These are phyloP conservation scores for Dromiciops gliroides DNA, from an alignment of 2,113 vertebrate species.

Conservation along the genomic window DNA sequence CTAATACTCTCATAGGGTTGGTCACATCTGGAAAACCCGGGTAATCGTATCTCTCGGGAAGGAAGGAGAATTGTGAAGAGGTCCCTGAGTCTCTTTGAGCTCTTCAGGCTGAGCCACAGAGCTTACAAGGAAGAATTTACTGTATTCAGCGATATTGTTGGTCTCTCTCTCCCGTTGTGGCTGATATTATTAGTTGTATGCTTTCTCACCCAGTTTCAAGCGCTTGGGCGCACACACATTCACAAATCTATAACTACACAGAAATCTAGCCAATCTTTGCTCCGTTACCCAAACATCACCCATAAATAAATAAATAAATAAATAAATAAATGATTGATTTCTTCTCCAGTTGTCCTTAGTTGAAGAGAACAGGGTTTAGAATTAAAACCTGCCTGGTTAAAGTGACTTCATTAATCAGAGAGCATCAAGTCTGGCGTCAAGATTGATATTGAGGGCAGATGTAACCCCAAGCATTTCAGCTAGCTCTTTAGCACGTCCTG, in stretches of 20 bases:
- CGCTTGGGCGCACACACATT: not conserved
- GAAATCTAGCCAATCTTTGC: not conserved
- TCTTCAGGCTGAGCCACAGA: not conserved
- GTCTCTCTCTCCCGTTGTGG: not conserved
- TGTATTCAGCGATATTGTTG: not conserved
- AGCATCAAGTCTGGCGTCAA: not conserved
- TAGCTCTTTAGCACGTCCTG: not conserved
- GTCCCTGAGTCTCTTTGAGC: not conserved
- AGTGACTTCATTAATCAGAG: constrained; percentile 7
- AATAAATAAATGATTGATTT: not conserved
- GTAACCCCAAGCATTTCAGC: not conserved
- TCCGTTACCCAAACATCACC: not conserved
- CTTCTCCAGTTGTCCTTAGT: not conserved
- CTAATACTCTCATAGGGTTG: not conserved
- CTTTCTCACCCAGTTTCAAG: not conserved
- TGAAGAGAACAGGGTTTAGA: not conserved
- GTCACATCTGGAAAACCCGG: not conserved
- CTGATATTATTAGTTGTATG: not conserved
- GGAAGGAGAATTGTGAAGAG: not conserved
- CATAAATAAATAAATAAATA: not conserved
- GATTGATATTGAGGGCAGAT: not conserved
- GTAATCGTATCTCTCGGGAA: not conserved
- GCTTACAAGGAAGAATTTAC: not conserved
- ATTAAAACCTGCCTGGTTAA: constrained; percentile 34
- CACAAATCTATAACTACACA: not conserved